phyloP scores from a whole-genome alignment of 2,797 vertebrate species.

The Iguana delicatissima region DNA sequence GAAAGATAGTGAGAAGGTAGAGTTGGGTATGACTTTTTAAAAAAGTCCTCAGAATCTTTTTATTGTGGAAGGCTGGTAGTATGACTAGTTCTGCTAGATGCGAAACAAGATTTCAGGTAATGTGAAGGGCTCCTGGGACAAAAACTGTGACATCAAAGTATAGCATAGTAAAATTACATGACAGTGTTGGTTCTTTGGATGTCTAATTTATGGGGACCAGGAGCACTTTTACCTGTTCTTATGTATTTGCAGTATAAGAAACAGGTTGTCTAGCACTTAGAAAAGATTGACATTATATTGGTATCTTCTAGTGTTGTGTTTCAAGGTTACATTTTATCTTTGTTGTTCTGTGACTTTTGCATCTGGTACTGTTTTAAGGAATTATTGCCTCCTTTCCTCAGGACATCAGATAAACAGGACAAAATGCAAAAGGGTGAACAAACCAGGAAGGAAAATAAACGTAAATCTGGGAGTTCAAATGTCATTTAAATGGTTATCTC shows the following conservation, averaged over 20 bases:
- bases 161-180: neutral
- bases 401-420: neutral
- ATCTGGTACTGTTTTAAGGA: neutral
- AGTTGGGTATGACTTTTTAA: neutral
- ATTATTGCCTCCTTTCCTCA: neutral
- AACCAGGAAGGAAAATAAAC: neutral
- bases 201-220: neutral
- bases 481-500: neutral
- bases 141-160: neutral
- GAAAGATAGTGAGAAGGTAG: neutral
- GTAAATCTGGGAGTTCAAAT: slow-evolving; percentile 1
- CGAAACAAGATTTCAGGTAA: neutral
- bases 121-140: neutral
- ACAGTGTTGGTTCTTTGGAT: neutral
- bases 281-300: neutral
- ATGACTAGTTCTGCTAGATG: neutral
- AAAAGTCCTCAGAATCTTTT: neutral
- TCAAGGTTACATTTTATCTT: neutral
- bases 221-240: neutral
- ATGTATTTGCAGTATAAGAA: neutral
- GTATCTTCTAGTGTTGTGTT: too few species aligned
- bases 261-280: neutral
- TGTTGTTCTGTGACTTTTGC: neutral
- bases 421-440: neutral
- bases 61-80: neutral